phyloP scores from a whole-genome alignment of 2,888 invertebrate species.

The Peribatodes rhomboidaria region DNA sequence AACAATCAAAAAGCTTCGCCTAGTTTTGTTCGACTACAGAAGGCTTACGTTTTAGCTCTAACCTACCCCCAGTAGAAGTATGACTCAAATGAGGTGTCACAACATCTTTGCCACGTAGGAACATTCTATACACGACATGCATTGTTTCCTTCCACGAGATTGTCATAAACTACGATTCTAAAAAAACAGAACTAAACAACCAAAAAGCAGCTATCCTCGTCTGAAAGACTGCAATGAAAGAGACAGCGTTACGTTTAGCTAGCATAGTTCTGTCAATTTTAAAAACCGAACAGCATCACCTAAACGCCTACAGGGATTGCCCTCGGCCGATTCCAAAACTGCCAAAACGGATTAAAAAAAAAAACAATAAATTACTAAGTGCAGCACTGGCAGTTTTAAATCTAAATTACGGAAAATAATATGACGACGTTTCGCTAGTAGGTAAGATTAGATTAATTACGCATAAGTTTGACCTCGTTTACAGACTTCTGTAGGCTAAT shows the following conservation, averaged over 20 bases:
- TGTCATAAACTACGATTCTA: background rate
- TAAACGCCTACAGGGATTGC: constrained; percentile 54
- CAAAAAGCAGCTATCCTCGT: background rate
- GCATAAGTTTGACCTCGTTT: background rate
- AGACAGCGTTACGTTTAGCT: background rate
- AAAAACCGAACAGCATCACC: constrained; percentile 2
- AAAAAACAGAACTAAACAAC: background rate
- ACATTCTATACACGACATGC: background rate
- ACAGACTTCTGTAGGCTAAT: background rate
- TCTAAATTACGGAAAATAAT: constrained; percentile 47
- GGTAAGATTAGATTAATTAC: constrained; percentile 31
- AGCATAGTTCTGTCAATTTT: background rate
- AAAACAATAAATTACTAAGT: constrained; percentile 54
- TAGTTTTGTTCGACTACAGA: too few species aligned
- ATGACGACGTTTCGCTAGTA: constrained; percentile 30
- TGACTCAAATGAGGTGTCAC: too few species aligned
- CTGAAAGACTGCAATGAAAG: background rate
- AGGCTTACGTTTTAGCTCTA: too few species aligned
- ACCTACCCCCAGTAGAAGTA: too few species aligned
- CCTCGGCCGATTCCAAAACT: constrained; percentile 57
- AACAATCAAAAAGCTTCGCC: too few species aligned
- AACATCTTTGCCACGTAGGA: background rate
- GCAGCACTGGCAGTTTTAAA: constrained; percentile 60
- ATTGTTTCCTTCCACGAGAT: background rate
- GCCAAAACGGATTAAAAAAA: constrained; percentile 50